Percentiles rank a stretch among this genome's conserved stretches.
Conservation (phyloP, 2,113 vertebrate genomes). For the Microtus montanus region DNA sequence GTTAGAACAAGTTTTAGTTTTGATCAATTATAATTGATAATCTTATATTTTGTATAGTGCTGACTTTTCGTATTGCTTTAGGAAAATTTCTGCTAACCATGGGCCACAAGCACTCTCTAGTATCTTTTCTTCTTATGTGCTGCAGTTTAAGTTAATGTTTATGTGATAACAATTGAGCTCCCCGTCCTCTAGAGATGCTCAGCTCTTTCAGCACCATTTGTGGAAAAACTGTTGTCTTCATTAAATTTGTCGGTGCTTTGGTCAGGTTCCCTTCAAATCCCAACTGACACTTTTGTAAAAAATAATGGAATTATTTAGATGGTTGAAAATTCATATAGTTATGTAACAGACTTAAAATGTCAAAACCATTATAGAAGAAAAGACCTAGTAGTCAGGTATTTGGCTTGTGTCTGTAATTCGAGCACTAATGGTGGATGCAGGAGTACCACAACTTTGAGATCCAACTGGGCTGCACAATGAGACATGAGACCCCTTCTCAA, state of each 20-base stretch:
- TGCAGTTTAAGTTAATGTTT: conserved; percentile 38
- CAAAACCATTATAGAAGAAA: neutral
- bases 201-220: neutral
- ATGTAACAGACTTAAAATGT: neutral
- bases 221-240: conserved; percentile 22
- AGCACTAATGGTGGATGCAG: neutral
- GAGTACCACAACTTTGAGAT: neutral
- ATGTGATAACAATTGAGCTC: neutral
- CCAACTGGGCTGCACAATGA: too few relatives aligned
- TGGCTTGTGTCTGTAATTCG: neutral
- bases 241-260: neutral
- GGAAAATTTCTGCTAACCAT: neutral
- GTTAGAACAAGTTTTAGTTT: conserved; percentile 16
- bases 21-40: neutral
- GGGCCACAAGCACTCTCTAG: neutral
- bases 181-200: neutral
- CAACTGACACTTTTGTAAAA: too few relatives aligned
- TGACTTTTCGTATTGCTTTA: neutral
- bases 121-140: neutral
- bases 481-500: neutral
- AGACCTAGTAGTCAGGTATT: rapidly evolving
- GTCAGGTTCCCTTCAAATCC: neutral
- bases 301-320: neutral
- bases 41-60: neutral
- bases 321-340: neutral